These are phyloP conservation scores for Syrphus vitripennis DNA, from an alignment of 2,888 invertebrate genomes.

Conservation along the genomic window DNA sequence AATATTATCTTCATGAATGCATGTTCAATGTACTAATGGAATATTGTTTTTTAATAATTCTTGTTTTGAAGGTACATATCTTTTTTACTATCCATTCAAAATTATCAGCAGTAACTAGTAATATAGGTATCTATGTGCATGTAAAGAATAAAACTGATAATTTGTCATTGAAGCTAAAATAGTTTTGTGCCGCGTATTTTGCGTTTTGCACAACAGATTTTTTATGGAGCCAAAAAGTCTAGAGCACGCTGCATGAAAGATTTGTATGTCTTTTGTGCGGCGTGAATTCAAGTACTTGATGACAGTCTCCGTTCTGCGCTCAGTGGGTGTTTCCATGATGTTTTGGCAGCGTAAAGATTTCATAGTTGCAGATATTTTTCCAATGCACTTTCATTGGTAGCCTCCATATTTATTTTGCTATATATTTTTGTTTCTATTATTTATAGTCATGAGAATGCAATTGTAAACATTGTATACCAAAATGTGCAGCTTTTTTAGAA, in stretches of 20 bases:
- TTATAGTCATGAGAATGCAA: constrained; percentile 11
- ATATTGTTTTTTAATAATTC: background rate
- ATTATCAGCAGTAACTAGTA: background rate
- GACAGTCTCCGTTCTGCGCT: constrained; percentile 51
- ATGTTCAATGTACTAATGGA: no score
- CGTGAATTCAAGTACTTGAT: constrained; percentile 54
- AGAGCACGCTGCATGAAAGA: constrained; percentile 37
- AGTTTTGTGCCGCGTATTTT: background rate
- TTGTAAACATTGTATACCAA: constrained; percentile 31
- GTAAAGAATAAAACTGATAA: background rate
- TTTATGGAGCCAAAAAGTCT: constrained; percentile 57
- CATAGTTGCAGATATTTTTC: constrained; percentile 67
- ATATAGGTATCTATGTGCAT: background rate
- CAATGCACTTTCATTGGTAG: constrained; percentile 55
- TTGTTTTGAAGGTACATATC: background rate
- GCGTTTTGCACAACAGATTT: constrained; percentile 33
- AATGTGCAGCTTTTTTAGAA: constrained; percentile 19
- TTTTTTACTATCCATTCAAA: background rate
- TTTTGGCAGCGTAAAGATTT: constrained; percentile 58
- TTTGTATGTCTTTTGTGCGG: constrained; percentile 35
- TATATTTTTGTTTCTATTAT: constrained; percentile 25
- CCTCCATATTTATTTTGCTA: constrained; percentile 37
- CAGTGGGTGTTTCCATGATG: constrained; percentile 67
- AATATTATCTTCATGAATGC: no score
- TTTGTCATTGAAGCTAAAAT: background rate